Percentiles rank a stretch among this genome's conserved stretches.
Evolutionary conservation across 1,140 invertebrate species (phyloP).

Genomic region (Hetaerina americana): DNA sequence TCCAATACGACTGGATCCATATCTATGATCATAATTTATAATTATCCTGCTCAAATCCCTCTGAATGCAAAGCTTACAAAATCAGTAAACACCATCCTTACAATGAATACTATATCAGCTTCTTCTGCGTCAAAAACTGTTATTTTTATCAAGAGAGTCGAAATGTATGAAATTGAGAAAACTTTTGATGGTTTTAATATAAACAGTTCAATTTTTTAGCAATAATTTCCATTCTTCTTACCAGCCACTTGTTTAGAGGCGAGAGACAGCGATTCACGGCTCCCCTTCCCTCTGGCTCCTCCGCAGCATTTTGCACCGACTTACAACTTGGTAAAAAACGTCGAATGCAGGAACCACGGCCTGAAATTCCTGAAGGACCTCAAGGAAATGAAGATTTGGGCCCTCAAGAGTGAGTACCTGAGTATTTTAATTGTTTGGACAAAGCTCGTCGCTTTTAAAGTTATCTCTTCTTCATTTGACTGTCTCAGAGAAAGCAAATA

Average conservation of each 20-base stretch:
- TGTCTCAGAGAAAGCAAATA: too few relatives aligned
- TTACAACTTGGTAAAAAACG: slow-evolving; percentile 15
- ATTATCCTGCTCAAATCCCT: too few relatives aligned
- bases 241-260: not conserved
- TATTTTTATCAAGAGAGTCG: slow-evolving; percentile 51
- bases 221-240: too few relatives aligned
- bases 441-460: not conserved
- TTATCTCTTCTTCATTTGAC: too few relatives aligned
- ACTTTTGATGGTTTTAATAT: not conserved
- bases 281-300: not conserved
- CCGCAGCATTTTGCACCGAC: not conserved
- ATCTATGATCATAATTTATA: too few relatives aligned
- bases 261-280: not conserved
- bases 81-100: not conserved
- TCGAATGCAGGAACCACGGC: slow-evolving; percentile 30
- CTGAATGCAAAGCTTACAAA: too few relatives aligned
- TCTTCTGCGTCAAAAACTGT: too few relatives aligned
- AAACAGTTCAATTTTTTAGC: not conserved
- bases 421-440: slow-evolving; percentile 12
- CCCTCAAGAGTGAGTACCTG: slow-evolving; percentile 2
- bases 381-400: not conserved
- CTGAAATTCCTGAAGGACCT: slow-evolving; percentile 31
- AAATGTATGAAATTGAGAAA: slow-evolving; percentile 44
- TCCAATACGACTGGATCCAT: too few relatives aligned
- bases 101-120: too few relatives aligned